These are phyloP conservation scores for Aegotheles bennettii DNA, from an alignment of 2,113 vertebrate genomes.

Conservation along the genomic window DNA sequence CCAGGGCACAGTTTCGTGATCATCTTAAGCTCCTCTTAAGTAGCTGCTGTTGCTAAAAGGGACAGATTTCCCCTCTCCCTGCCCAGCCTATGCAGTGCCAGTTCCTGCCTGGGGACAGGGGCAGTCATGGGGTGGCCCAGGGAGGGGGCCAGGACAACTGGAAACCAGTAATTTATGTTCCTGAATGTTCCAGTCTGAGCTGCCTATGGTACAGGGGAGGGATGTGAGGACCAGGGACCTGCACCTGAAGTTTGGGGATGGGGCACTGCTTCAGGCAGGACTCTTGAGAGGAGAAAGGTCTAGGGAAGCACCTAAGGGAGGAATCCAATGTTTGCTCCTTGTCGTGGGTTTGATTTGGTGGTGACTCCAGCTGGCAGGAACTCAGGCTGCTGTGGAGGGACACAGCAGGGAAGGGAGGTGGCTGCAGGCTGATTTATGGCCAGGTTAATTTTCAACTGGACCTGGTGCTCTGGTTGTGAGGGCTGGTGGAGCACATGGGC, in stretches of 20 bases:
- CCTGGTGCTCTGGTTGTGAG: background rate
- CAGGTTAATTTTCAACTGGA: background rate
- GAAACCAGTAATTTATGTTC: background rate
- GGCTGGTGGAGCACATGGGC: background rate
- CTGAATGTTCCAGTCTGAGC: background rate
- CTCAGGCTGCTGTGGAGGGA: background rate
- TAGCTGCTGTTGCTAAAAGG: background rate
- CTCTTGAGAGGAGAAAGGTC: background rate
- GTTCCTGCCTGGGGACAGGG: fast-evolving
- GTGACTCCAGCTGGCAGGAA: background rate
- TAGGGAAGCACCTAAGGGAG: fast-evolving
- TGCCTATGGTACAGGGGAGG: background rate
- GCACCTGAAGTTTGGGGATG: fast-evolving
- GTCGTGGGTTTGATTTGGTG: fast-evolving
- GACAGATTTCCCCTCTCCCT: background rate
- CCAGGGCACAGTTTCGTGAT: background rate
- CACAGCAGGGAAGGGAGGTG: background rate
- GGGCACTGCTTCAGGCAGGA: background rate
- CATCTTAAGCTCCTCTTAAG: background rate
- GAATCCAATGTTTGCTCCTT: fast-evolving
- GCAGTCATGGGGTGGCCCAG: fast-evolving
- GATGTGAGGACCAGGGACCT: fast-evolving
- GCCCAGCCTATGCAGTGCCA: background rate
- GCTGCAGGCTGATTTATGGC: background rate
- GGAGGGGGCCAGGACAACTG: background rate